A percentile compares a stretch with the other conserved stretches of the same genome.
These are phyloP conservation scores for Phrynosoma platyrhinos DNA, from an alignment of 2,113 vertebrate species.

Conservation along the genomic window DNA sequence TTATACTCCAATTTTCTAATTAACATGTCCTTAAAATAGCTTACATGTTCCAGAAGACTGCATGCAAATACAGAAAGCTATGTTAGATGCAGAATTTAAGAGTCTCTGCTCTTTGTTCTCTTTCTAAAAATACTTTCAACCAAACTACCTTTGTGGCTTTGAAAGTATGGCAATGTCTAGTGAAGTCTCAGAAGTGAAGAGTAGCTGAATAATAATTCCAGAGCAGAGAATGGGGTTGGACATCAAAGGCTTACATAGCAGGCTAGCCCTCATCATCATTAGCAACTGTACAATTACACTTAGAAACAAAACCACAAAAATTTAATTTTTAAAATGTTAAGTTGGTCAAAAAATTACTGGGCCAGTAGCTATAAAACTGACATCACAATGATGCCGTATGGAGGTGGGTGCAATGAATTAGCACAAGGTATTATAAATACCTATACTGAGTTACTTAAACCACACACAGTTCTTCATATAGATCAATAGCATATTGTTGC, in stretches of 20 bases:
- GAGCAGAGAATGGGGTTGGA: background rate
- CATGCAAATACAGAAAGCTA: background rate
- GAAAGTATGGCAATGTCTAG: background rate
- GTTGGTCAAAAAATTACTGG: too few species aligned
- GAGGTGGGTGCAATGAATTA: background rate
- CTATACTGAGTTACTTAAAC: background rate
- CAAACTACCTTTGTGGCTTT: background rate
- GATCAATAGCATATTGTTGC: background rate
- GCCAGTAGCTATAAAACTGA: too few species aligned
- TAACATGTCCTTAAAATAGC: background rate
- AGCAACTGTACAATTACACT: background rate
- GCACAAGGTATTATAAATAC: background rate
- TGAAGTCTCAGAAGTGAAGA: background rate
- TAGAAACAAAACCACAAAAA: too few species aligned
- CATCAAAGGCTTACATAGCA: background rate
- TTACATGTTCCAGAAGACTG: background rate
- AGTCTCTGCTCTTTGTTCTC: background rate
- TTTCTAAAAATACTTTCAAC: background rate
- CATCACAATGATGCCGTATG: background rate
- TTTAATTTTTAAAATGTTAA: too few species aligned
- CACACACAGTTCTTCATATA: background rate
- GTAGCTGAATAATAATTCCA: background rate
- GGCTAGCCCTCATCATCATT: background rate
- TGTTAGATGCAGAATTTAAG: background rate
- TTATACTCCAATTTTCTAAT: background rate